phyloP scores from a whole-genome alignment of 2,113 vertebrate genomes.

The Malurus alboscapulatus region DNA sequence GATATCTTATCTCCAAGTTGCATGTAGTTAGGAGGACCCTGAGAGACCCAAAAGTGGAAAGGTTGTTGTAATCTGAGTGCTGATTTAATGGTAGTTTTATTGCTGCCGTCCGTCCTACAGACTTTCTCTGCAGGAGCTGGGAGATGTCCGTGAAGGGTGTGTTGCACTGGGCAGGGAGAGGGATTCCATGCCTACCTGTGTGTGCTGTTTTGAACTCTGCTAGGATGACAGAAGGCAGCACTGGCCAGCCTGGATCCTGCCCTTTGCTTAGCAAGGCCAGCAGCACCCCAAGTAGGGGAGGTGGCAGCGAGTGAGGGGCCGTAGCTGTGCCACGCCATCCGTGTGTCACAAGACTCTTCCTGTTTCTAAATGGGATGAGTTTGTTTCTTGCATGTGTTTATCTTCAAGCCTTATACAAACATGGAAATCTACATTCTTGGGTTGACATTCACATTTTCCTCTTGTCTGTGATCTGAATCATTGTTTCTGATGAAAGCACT shows the following conservation, averaged over 20 bases:
- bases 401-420: background rate
- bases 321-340: background rate
- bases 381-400: background rate
- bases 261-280: background rate
- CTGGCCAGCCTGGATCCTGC: background rate
- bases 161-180: background rate
- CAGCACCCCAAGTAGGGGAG: fast-evolving
- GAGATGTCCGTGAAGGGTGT: background rate
- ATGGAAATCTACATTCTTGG: background rate
- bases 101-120: background rate
- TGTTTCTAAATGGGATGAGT: background rate
- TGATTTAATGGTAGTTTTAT: background rate
- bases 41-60: background rate
- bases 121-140: background rate
- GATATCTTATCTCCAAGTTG: background rate
- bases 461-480: background rate
- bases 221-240: background rate
- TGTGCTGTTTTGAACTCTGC: background rate
- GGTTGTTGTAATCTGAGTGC: background rate
- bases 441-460: background rate
- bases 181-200: background rate
- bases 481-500: background rate
- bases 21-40: background rate
- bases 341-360: background rate
- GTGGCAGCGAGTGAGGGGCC: background rate